Conservation (phyloP, 2,797 vertebrate genomes). For the Phoeniculus purpureus region DNA sequence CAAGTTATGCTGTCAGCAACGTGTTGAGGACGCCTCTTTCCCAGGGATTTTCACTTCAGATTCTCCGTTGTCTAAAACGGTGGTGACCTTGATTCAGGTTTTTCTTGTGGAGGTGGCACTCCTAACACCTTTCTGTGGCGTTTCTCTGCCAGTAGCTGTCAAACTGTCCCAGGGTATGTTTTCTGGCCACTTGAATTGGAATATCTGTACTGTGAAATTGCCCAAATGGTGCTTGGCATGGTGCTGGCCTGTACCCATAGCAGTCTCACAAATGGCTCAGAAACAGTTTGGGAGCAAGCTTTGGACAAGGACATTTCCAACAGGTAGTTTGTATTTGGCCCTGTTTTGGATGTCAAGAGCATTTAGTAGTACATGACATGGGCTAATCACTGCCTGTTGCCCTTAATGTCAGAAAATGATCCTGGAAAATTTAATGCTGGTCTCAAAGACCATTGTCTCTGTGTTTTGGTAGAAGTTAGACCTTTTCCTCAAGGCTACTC, state of each 20-base stretch:
- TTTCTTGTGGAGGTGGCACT: background rate
- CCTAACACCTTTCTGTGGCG: background rate
- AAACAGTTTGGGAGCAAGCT: background rate
- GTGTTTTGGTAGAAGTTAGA: background rate
- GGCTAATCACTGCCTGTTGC: background rate
- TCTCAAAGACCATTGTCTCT: background rate
- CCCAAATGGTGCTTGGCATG: fast-evolving
- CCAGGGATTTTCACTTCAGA: background rate
- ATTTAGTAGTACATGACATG: background rate
- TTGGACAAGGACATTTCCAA: background rate
- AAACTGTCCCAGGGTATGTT: background rate
- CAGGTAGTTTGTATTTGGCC: background rate
- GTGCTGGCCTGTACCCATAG: background rate
- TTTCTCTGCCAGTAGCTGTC: background rate
- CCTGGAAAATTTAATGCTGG: background rate
- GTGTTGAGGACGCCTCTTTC: constrained; percentile 21
- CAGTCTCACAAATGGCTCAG: background rate
- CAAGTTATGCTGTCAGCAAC: constrained; percentile 2
- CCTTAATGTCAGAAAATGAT: background rate
- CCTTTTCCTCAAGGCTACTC: background rate
- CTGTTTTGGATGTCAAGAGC: background rate
- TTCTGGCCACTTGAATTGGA: background rate
- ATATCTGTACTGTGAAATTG: background rate
- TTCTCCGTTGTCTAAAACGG: background rate
- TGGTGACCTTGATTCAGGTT: background rate